phyloP scores from a whole-genome alignment of 2,113 vertebrate species.

The Esox niger region DNA sequence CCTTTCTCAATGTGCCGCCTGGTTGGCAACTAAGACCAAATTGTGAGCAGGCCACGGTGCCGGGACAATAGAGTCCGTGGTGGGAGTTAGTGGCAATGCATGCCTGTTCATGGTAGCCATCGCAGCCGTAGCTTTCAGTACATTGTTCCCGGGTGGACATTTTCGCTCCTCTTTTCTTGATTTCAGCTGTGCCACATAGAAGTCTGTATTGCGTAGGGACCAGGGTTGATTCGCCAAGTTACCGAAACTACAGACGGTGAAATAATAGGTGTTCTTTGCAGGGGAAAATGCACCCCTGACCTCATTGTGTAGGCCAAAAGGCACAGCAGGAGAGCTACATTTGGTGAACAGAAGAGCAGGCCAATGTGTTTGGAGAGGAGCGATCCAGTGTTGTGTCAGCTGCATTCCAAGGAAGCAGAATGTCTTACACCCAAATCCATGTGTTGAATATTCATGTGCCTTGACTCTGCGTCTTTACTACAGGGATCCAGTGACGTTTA shows the following conservation, averaged over 20 bases:
- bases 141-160: constrained; percentile 18
- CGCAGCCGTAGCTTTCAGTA: too few species aligned
- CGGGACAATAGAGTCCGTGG: neutral
- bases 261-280: neutral
- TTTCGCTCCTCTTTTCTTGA: neutral
- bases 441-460: neutral
- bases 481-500: too few species aligned
- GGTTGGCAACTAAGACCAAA: constrained; percentile 32
- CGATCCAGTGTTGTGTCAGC: neutral
- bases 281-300: neutral
- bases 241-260: too few species aligned
- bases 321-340: constrained; percentile 41
- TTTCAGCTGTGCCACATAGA: constrained; percentile 20
- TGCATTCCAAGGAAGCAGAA: neutral
- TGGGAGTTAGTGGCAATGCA: constrained; percentile 36
- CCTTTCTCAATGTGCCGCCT: constrained; percentile 35
- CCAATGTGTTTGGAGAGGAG: constrained; percentile 26
- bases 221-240: too few species aligned
- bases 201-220: constrained; percentile 7
- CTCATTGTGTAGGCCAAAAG: constrained; percentile 48
- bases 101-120: constrained; percentile 5
- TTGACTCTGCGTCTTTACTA: neutral
- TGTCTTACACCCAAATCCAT: neutral
- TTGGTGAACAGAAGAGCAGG: constrained; percentile 46
- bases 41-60: too few species aligned